Evolutionary conservation across 2,113 vertebrate species (phyloP).

Genomic region (Cyphomyrus discorhynchus): DNA sequence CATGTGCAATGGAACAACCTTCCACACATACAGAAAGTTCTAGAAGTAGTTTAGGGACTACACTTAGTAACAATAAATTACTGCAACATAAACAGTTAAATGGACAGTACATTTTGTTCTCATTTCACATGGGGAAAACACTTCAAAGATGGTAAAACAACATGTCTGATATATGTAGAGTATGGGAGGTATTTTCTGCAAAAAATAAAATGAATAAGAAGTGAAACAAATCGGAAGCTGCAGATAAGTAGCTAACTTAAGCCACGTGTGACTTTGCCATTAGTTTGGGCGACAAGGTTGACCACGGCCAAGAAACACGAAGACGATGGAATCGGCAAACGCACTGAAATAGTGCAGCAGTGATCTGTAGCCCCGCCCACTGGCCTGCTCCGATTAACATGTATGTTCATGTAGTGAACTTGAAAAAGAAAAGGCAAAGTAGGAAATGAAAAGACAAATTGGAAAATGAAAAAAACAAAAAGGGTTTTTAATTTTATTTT

Average conservation of each 20-base stretch:
- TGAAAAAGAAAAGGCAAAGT: no score
- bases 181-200: neutral
- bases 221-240: no score
- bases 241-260: no score
- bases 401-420: no score
- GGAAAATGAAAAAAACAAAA: neutral
- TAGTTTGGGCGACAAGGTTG: no score
- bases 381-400: no score
- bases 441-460: no score
- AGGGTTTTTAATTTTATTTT: neutral
- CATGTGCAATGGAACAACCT: neutral
- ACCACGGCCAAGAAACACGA: no score
- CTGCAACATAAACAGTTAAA: neutral
- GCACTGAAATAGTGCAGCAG: no score
- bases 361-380: neutral
- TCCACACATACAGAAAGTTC: neutral
- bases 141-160: neutral
- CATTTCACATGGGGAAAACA: neutral
- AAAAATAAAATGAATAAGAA: no score
- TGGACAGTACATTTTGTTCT: neutral
- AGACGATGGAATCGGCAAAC: no score
- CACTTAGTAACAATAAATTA: neutral
- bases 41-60: neutral
- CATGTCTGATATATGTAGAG: neutral
- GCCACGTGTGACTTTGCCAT: no score